phyloP scores from a whole-genome alignment of 2,888 invertebrate genomes.

The Agrochola macilenta region DNA sequence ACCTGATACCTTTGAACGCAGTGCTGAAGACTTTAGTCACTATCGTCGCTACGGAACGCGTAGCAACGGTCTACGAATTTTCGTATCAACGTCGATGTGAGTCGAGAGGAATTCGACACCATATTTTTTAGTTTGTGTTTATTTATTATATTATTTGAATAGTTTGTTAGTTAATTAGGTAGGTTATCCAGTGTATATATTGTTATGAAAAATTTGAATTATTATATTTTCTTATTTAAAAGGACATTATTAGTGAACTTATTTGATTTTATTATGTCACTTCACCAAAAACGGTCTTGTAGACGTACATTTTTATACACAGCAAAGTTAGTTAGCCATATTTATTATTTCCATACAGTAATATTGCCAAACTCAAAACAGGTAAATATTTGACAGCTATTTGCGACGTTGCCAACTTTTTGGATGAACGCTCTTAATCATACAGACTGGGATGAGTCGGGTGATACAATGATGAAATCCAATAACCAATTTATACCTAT shows the following conservation, averaged over 20 bases:
- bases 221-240: background rate
- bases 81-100: conserved; percentile 5
- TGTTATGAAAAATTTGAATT: background rate
- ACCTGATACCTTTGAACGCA: conserved; percentile 17
- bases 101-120: background rate
- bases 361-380: too few relatives aligned
- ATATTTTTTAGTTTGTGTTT: background rate
- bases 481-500: too few relatives aligned
- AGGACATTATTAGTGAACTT: background rate
- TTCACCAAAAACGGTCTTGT: background rate
- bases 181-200: background rate
- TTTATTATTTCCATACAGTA: too few relatives aligned
- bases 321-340: background rate
- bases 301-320: background rate
- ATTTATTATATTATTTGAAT: background rate
- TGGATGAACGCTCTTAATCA: too few relatives aligned
- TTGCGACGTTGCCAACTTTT: too few relatives aligned
- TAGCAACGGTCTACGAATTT: conserved; percentile 14
- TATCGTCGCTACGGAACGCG: conserved; percentile 26
- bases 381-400: too few relatives aligned
- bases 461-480: background rate
- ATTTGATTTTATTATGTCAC: background rate
- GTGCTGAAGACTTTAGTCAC: conserved; percentile 21
- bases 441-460: background rate
- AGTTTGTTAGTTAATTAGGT: too few relatives aligned